Evolutionary conservation across 2,797 vertebrate genomes (phyloP).

Genomic region (Cheirogaleus major): DNA sequence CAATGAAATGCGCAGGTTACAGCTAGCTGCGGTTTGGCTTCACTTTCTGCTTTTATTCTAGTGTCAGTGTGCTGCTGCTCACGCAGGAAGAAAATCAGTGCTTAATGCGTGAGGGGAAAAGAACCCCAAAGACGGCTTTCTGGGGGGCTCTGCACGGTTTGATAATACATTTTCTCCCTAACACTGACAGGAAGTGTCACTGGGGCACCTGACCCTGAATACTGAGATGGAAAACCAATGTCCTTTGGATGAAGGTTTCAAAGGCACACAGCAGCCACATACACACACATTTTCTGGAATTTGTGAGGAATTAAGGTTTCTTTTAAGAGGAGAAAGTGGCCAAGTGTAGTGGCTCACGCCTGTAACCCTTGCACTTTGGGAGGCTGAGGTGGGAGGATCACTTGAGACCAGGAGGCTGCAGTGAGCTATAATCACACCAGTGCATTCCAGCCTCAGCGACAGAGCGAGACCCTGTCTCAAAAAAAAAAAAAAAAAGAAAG

Average conservation of each 20-base stretch:
- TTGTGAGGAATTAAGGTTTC: neutral
- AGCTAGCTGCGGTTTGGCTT: neutral
- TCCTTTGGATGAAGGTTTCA: neutral
- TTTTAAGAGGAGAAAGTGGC: slow-evolving; percentile 17
- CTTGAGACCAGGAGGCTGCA: neutral
- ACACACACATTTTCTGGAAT: neutral
- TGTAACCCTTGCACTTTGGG: neutral
- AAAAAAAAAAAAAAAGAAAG: neutral
- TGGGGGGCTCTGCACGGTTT: neutral
- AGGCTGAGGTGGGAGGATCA: neutral
- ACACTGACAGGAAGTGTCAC: neutral
- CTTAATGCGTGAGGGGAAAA: neutral
- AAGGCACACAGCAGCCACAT: neutral
- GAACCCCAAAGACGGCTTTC: neutral
- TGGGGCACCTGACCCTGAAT: neutral
- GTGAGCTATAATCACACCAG: neutral
- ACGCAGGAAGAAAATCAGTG: neutral
- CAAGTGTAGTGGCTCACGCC: neutral
- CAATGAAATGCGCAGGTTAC: neutral
- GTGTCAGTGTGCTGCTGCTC: neutral
- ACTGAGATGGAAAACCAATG: neutral
- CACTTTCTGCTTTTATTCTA: neutral
- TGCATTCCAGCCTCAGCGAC: neutral
- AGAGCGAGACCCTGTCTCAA: neutral
- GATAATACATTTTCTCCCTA: neutral